A percentile compares a stretch with the other conserved stretches of the same genome.
Evolutionary conservation across 1,140 invertebrate genomes (phyloP).

Genomic region (Vollenhovia emeryi): DNA sequence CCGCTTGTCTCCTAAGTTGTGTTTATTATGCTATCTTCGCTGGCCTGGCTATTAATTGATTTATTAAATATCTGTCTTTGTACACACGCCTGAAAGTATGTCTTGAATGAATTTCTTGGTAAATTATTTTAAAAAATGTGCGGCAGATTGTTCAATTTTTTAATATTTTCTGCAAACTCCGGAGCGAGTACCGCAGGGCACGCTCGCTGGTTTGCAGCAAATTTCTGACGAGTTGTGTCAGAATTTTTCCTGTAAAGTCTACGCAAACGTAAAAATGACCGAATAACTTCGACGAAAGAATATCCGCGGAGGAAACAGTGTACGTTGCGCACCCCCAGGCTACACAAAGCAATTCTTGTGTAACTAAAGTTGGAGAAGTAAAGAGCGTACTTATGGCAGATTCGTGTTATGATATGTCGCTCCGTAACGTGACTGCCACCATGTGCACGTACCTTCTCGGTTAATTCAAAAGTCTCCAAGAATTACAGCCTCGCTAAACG

Average conservation of each 20-base stretch:
- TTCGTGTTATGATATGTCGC: slow-evolving; percentile 62
- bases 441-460: slow-evolving; percentile 31
- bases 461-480: slow-evolving; percentile 53
- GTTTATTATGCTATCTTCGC: neutral
- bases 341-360: slow-evolving; percentile 54
- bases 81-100: no score
- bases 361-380: slow-evolving; percentile 44
- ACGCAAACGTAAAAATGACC: slow-evolving; percentile 31
- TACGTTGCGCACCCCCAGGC: slow-evolving; percentile 27
- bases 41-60: neutral
- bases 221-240: slow-evolving; percentile 20
- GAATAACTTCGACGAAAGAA: slow-evolving; percentile 42
- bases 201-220: neutral
- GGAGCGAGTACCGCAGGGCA: neutral
- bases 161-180: neutral
- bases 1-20: neutral
- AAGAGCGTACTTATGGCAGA: slow-evolving; percentile 50
- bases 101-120: neutral
- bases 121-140: neutral
- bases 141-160: neutral
- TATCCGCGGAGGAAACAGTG: neutral
- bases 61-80: neutral
- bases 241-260: slow-evolving; percentile 15
- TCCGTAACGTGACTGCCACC: slow-evolving; percentile 59
- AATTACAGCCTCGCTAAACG: neutral